These are phyloP conservation scores for Rhagologus leucostigma DNA, from an alignment of 2,113 vertebrate genomes.

Conservation along the genomic window DNA sequence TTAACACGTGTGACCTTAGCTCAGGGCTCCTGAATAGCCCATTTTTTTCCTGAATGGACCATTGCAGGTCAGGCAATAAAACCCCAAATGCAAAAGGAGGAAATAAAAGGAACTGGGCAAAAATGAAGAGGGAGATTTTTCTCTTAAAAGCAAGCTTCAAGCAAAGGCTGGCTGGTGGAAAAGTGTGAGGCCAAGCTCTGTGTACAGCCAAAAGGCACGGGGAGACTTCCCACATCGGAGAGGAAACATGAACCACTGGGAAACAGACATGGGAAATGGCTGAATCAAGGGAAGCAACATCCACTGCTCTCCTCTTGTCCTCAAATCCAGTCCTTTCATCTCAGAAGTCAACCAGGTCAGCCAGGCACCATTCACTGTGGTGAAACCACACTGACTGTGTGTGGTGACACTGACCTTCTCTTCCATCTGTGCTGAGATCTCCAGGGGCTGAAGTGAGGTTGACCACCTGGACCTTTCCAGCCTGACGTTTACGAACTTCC, in stretches of 20 bases:
- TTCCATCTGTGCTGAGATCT: neutral
- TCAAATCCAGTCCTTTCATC: neutral
- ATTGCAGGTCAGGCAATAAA: neutral
- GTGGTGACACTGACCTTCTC: neutral
- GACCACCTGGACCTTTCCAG: neutral
- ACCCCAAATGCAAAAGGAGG: neutral
- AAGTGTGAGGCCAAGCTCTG: neutral
- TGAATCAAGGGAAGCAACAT: neutral
- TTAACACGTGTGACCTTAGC: neutral
- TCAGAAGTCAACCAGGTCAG: neutral
- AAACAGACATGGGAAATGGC: neutral
- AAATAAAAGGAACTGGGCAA: neutral
- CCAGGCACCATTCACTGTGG: neutral
- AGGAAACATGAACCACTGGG: neutral
- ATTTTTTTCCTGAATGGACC: neutral
- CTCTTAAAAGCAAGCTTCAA: neutral
- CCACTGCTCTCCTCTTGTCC: neutral
- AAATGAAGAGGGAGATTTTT: neutral
- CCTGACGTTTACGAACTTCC: neutral
- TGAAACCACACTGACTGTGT: neutral
- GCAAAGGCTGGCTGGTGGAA: neutral
- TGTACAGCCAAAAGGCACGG: accelerated
- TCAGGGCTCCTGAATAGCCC: neutral
- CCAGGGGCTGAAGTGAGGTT: neutral
- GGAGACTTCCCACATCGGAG: neutral